These are phyloP conservation scores for Melanotaenia pygmaea DNA, from an alignment of 2,797 vertebrate species.

Conservation along the genomic window DNA sequence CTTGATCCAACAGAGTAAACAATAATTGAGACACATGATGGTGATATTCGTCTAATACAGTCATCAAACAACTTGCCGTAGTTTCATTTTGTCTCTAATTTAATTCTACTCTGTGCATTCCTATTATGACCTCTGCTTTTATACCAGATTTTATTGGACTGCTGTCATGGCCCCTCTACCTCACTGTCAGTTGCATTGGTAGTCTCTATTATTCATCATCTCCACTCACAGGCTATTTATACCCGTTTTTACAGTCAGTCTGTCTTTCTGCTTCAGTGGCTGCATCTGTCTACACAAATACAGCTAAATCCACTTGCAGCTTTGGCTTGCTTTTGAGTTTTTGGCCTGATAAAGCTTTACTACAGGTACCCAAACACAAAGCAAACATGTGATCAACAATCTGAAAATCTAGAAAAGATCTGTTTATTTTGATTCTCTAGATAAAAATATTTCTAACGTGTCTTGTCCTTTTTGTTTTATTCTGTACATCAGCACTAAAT, in stretches of 20 bases:
- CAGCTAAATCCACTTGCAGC: constrained; percentile 49
- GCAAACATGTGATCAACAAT: not conserved
- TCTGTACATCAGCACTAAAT: too few species aligned
- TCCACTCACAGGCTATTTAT: constrained; percentile 80
- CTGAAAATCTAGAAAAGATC: not conserved
- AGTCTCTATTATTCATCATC: constrained; percentile 82
- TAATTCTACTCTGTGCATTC: not conserved
- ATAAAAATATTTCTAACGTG: too few species aligned
- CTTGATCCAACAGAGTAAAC: not conserved
- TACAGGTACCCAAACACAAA: not conserved
- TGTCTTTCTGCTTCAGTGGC: constrained; percentile 68
- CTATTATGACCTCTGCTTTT: constrained; percentile 18
- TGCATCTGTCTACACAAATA: constrained; percentile 70
- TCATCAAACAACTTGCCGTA: constrained; percentile 5
- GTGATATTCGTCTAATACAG: not conserved
- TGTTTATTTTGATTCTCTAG: not conserved
- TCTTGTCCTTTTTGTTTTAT: too few species aligned
- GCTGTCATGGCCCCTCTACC: constrained; percentile 50
- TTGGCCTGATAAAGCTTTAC: constrained; percentile 17
- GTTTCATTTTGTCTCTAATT: constrained; percentile 6
- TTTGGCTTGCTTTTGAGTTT: constrained; percentile 22
- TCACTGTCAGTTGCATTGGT: constrained; percentile 58
- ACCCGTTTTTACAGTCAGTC: constrained; percentile 77
- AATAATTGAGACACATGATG: not conserved
- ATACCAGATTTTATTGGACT: constrained; percentile 28